Evolutionary conservation across 1,140 invertebrate genomes (phyloP), one percentile per base, ranked within the genome.

Genomic region (Chironomus striatipennis): DNA sequence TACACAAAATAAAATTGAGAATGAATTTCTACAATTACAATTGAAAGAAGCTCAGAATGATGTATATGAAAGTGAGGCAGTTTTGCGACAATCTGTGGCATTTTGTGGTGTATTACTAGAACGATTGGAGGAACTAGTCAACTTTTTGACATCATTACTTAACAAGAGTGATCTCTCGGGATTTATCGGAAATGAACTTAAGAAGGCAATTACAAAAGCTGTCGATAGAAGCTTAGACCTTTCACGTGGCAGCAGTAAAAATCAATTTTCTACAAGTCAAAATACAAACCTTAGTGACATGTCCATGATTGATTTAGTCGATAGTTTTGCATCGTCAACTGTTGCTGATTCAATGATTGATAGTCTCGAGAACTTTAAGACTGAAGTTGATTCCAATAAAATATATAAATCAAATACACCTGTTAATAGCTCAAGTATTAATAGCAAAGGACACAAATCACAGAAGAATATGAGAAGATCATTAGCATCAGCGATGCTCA

Each of bases 61-160:
- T 64, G 76, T 78, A 21, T 80, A 82, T 70, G 77, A 74, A 15
- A 76, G 81, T 0, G 84, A 88, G 73, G 85, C 83, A 77, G 79
- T 87, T 70, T 83, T 86, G 1, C 79, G 82, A 17, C 89, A 91
- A 79, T 87, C 90, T 73, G 82, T 85, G 10, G 88, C 90, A 78
- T 87, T 90, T 0, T 87, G 89, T 79, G 80, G 86, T 74, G 78
- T 90, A 42, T 79, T 91, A 18, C 88, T 87, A 15, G 85, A 83
- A 42, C 84, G 90, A 5, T 79, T 92, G 34, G 88, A 91, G 79
- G 90, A 91, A 77, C 79, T 92, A 75, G 88, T 90, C 2, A 85
- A 86, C 72, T 91, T 92, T 78, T 81, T 92, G 15, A 89, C 91
- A 77, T 89, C 89, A 57, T 81, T 92, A 72, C 79, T 92, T 7